Evolutionary conservation across 2,888 invertebrate genomes (phyloP).

Genomic region (Anthophora plumipes): DNA sequence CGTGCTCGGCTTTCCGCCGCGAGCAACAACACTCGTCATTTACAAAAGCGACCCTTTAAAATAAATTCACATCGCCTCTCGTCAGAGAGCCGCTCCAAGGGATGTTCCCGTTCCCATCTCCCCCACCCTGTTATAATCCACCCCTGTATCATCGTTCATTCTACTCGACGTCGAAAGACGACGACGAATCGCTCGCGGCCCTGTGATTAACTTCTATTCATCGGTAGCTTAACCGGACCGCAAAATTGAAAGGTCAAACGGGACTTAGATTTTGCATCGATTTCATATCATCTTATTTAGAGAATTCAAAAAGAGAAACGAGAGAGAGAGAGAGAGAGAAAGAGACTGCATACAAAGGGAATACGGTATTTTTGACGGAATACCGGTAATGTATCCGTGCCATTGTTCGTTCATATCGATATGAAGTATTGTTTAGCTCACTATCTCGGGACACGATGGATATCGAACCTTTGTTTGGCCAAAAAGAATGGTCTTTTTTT

Average conservation of each 20-base stretch:
- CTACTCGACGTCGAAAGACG: slow-evolving; percentile 33
- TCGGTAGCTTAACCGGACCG: slow-evolving; percentile 68
- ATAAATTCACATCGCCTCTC: slow-evolving; percentile 72
- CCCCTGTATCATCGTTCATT: background rate
- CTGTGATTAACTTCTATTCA: slow-evolving; percentile 78
- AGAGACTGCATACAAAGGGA: background rate
- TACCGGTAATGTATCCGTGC: background rate
- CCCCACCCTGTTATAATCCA: slow-evolving; percentile 60
- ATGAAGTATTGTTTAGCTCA: background rate
- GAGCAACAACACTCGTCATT: slow-evolving; percentile 75
- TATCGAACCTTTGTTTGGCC: background rate
- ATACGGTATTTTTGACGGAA: background rate
- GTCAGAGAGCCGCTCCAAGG: slow-evolving; percentile 57
- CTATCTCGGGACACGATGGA: background rate
- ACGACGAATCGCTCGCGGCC: slow-evolving; percentile 52
- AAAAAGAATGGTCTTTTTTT: background rate
- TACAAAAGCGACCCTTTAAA: slow-evolving; percentile 74
- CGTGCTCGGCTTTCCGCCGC: slow-evolving; percentile 64
- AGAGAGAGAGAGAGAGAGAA: too few relatives aligned
- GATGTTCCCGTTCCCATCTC: slow-evolving; percentile 40
- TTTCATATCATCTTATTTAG: slow-evolving; percentile 54
- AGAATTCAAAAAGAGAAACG: background rate
- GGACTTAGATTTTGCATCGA: slow-evolving; percentile 16
- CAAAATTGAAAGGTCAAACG: slow-evolving; percentile 68
- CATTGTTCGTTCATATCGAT: background rate